phyloP scores from a whole-genome alignment of 2,888 invertebrate genomes.

The Acrobasis repandana region DNA sequence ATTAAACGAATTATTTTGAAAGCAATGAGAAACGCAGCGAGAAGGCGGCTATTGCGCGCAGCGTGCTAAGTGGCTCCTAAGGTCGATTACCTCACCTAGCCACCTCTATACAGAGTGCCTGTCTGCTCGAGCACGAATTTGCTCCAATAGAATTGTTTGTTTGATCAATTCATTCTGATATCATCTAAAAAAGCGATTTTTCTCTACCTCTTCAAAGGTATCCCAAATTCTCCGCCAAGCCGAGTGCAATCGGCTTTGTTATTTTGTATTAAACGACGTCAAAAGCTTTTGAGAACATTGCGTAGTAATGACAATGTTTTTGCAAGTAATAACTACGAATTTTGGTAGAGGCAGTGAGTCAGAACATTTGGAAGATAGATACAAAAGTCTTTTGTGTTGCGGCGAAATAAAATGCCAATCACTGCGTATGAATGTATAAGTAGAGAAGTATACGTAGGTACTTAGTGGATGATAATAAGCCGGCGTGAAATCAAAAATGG shows the following conservation, averaged over 20 bases:
- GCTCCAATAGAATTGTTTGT: constrained; percentile 56
- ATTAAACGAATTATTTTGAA: constrained; percentile 66
- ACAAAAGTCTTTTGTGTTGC: constrained; percentile 53
- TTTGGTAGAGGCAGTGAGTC: constrained; percentile 47
- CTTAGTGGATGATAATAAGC: constrained; percentile 39
- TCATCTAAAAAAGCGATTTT: background rate
- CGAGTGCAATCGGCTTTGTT: background rate
- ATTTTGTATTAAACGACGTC: constrained; percentile 4
- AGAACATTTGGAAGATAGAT: constrained; percentile 47
- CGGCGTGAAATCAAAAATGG: constrained; percentile 36
- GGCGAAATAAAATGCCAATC: constrained; percentile 54
- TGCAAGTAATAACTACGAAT: constrained; percentile 10
- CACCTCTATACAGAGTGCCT: constrained; percentile 54
- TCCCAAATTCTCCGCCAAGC: background rate
- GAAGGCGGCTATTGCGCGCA: constrained; percentile 55
- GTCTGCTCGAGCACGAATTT: constrained; percentile 63
- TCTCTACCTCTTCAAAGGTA: background rate
- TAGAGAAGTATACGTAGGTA: constrained; percentile 25
- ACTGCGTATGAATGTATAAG: constrained; percentile 44
- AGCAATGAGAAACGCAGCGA: constrained; percentile 73
- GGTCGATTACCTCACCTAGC: constrained; percentile 79
- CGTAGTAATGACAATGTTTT: constrained; percentile 13
- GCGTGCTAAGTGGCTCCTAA: constrained; percentile 78
- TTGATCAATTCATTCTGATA: constrained; percentile 45
- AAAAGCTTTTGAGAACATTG: constrained; percentile 32